Conservation (phyloP, 2,888 invertebrate species). For the Ophioninae sp. region DNA sequence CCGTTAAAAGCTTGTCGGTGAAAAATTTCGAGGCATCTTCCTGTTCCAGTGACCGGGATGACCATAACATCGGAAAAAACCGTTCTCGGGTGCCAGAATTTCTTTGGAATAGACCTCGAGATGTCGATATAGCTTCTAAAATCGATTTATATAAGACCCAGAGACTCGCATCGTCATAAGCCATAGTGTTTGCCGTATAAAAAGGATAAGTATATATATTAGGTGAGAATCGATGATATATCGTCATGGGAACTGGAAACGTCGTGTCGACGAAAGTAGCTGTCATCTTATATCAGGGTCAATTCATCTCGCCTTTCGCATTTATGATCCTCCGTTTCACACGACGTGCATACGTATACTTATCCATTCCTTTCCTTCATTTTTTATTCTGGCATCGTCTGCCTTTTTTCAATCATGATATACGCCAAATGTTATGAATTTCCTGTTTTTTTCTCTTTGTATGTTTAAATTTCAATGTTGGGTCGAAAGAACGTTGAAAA, state of each 20-base stretch:
- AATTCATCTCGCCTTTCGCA: slow-evolving; percentile 22
- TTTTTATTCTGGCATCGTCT: too few species aligned
- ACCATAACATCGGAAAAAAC: background rate
- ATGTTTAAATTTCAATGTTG: background rate
- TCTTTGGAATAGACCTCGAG: background rate
- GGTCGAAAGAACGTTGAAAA: slow-evolving; percentile 1
- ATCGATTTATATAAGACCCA: background rate
- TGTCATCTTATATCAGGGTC: slow-evolving; percentile 10
- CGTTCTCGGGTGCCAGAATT: background rate
- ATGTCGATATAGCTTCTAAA: background rate
- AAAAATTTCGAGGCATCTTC: background rate
- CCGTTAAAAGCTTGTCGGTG: background rate
- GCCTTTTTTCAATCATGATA: too few species aligned
- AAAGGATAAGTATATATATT: background rate
- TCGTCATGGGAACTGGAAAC: slow-evolving; percentile 21
- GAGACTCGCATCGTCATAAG: background rate
- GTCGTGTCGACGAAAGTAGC: slow-evolving; percentile 22
- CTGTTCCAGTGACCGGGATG: background rate
- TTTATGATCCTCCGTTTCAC: slow-evolving; percentile 11
- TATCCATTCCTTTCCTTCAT: too few species aligned
- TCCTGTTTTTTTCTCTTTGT: background rate
- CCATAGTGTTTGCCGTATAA: slow-evolving; percentile 6
- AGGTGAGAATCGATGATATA: slow-evolving; percentile 33
- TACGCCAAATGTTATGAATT: too few species aligned
- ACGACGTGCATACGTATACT: slow-evolving; percentile 1